A percentile compares a stretch with the other conserved stretches of the same genome.
phyloP scores from a whole-genome alignment of 2,888 invertebrate species.

The Sicus ferrugineus region DNA sequence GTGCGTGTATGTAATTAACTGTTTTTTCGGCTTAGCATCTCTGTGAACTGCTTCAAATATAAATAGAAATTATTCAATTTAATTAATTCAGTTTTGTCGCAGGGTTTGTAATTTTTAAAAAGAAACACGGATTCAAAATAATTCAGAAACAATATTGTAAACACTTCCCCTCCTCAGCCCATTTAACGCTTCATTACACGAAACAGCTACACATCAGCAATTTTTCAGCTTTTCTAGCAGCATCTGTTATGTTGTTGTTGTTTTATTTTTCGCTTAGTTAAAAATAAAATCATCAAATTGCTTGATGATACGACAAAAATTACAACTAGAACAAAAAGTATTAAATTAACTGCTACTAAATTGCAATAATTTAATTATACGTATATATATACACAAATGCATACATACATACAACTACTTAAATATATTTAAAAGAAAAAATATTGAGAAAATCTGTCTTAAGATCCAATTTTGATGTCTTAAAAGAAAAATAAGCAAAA shows the following conservation, averaged over 20 bases:
- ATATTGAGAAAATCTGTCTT: conserved; percentile 35
- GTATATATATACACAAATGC: conserved; percentile 35
- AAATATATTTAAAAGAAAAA: conserved; percentile 41
- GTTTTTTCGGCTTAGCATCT: too few species aligned
- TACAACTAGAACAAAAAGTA: conserved; percentile 42
- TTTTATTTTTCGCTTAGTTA: not conserved
- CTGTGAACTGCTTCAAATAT: too few species aligned
- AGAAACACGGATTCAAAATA: too few species aligned
- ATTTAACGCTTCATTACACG: too few species aligned
- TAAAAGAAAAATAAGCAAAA: conserved; percentile 41
- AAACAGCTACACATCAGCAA: too few species aligned
- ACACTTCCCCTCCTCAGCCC: too few species aligned
- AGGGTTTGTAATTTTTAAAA: too few species aligned
- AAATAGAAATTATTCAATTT: too few species aligned
- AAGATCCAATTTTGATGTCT: conserved; percentile 54
- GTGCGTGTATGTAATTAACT: too few species aligned
- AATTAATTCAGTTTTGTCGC: too few species aligned
- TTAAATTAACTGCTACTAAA: conserved; percentile 44
- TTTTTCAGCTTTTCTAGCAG: too few species aligned
- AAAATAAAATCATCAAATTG: not conserved
- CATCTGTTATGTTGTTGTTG: not conserved
- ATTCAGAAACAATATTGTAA: too few species aligned
- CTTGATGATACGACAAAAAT: not conserved
- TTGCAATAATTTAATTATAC: conserved; percentile 42
- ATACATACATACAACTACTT: conserved; percentile 38